Conservation (phyloP, 2,113 vertebrate species). For the Garra rufa region DNA sequence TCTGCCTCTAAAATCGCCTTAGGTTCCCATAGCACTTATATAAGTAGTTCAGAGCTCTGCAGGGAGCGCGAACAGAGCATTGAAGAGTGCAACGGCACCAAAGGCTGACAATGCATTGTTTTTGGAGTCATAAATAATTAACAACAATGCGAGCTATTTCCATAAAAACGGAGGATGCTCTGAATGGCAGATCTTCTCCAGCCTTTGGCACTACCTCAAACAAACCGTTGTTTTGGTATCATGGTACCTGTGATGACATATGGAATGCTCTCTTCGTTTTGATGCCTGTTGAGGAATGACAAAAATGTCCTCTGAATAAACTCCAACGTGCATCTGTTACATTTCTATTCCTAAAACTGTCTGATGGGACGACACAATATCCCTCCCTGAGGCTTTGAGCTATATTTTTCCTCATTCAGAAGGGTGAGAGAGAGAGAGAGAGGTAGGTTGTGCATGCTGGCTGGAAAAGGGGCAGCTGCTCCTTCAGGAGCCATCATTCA, state of each 20-base stretch:
- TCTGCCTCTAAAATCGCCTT: constrained; percentile 47
- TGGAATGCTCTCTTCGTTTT: constrained; percentile 72
- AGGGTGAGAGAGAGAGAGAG: constrained; percentile 53
- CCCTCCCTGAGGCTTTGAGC: constrained; percentile 65
- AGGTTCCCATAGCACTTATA: constrained; percentile 46
- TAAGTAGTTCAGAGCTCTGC: constrained; percentile 56
- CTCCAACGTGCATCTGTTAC: constrained; percentile 72
- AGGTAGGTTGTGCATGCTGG: constrained; percentile 43
- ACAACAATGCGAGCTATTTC: constrained; percentile 71
- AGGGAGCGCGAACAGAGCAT: not conserved
- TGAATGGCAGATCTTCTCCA: constrained; percentile 23
- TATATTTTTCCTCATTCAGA: constrained; percentile 44
- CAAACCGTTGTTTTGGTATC: constrained; percentile 65
- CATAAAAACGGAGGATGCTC: constrained; percentile 54
- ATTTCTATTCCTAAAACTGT: constrained; percentile 71
- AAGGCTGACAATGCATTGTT: constrained; percentile 53
- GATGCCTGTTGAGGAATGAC: constrained; percentile 74
- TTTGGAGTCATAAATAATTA: constrained; percentile 73
- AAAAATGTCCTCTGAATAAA: constrained; percentile 73
- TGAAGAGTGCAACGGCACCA: not conserved
- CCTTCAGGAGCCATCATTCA: constrained; percentile 68
- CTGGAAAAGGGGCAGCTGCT: constrained; percentile 72
- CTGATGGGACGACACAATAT: constrained; percentile 67
- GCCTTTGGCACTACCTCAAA: not conserved
- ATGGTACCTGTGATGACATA: constrained; percentile 53